phyloP scores from a whole-genome alignment of 2,113 vertebrate genomes.

The Corydoras maculifer region DNA sequence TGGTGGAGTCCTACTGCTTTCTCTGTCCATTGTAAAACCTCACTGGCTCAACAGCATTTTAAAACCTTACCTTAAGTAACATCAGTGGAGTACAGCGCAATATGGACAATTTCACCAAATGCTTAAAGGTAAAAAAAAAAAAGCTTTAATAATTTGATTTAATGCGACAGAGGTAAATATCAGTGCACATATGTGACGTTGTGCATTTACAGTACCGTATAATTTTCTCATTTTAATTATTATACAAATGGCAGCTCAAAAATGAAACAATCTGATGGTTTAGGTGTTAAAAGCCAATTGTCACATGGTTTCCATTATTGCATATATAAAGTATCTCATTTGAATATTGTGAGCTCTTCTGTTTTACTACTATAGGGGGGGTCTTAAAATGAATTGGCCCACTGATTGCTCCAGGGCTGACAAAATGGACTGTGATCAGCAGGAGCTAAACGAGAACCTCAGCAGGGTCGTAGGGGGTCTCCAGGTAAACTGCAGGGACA shows the following conservation, averaged over 20 bases:
- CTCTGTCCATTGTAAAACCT: background rate
- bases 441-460: conserved; percentile 22
- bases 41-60: background rate
- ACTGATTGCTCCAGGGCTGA: conserved; percentile 15
- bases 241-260: too few relatives aligned
- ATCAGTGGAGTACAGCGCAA: background rate
- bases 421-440: conserved; percentile 23
- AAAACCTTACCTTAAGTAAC: background rate
- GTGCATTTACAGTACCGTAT: too few relatives aligned
- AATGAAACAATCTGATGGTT: too few relatives aligned
- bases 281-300: too few relatives aligned
- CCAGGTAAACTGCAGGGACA: conserved; percentile 28
- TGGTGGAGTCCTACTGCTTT: conserved; percentile 3
- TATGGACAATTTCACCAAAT: background rate
- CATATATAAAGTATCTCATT: too few relatives aligned
- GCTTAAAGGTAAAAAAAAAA: too few relatives aligned
- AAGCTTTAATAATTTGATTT: too few relatives aligned
- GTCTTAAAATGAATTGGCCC: background rate
- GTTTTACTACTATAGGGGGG: background rate
- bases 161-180: too few relatives aligned
- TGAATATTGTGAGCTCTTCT: background rate
- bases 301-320: too few relatives aligned
- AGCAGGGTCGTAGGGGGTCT: background rate
- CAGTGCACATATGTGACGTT: too few relatives aligned
- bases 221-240: too few relatives aligned